Percentiles rank a stretch among this genome's conserved stretches.
phyloP scores from a whole-genome alignment of 2,888 invertebrate species.

The Chironomus riparius region DNA sequence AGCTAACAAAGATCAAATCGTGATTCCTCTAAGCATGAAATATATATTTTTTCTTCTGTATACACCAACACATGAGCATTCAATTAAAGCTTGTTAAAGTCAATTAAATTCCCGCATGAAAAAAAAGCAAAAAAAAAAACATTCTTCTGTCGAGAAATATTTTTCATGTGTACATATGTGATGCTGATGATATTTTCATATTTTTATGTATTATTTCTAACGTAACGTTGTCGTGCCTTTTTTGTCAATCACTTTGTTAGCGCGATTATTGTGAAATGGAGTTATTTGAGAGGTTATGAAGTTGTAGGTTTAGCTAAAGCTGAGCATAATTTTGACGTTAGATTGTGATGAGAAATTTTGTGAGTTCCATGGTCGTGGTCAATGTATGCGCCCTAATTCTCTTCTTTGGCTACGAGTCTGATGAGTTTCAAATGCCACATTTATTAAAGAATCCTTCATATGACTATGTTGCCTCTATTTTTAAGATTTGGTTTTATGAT shows the following conservation, averaged over 20 bases:
- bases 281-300: background rate
- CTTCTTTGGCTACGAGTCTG: no score
- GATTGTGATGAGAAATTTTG: no score
- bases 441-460: no score
- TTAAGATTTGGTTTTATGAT: no score
- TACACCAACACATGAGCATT: constrained; percentile 37
- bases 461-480: no score
- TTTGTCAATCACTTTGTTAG: background rate
- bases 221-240: constrained; percentile 12
- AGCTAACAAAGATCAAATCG: background rate
- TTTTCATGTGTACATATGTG: constrained; percentile 9
- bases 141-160: constrained; percentile 1
- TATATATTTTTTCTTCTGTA: constrained; percentile 23
- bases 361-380: no score
- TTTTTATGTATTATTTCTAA: background rate
- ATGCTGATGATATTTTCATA: background rate
- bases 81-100: constrained; percentile 46
- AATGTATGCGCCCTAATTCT: no score
- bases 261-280: no score
- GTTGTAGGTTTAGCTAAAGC: no score
- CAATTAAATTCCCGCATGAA: constrained; percentile 44
- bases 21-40: constrained; percentile 10
- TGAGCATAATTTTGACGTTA: no score
- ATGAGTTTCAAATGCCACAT: no score
- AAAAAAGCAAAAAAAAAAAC: background rate